Evolutionary conservation across 2,797 vertebrate species (phyloP).

Genomic region (Oreortyx pictus): DNA sequence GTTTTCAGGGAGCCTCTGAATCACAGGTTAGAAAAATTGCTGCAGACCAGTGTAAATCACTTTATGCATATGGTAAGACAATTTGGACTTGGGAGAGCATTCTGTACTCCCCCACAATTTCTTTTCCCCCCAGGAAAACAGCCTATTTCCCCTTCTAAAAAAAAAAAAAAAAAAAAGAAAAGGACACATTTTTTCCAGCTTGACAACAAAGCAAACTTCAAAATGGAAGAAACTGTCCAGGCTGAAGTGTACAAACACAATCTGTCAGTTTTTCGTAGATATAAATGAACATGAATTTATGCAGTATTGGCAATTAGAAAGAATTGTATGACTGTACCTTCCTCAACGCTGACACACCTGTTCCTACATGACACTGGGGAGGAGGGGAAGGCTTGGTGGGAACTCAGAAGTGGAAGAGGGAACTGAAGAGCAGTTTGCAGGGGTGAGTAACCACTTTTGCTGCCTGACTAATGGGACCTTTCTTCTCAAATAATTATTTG

Average conservation of each 20-base stretch:
- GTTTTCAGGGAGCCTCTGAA: background rate
- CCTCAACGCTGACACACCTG: background rate
- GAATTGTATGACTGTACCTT: background rate
- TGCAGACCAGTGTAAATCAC: background rate
- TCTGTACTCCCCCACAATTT: background rate
- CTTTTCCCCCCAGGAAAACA: background rate
- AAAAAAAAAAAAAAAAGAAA: background rate
- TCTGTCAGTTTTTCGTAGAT: constrained; percentile 10
- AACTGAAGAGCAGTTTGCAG: background rate
- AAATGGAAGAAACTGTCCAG: background rate
- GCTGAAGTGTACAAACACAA: background rate
- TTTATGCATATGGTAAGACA: background rate
- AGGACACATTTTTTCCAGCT: background rate
- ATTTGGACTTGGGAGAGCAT: background rate
- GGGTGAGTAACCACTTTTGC: background rate
- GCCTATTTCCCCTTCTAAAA: background rate
- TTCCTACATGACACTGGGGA: background rate
- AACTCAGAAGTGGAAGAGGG: background rate
- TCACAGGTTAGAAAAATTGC: background rate
- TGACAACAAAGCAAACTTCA: background rate
- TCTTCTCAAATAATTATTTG: background rate
- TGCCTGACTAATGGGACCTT: background rate
- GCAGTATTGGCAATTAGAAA: constrained; percentile 37
- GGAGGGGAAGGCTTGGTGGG: background rate
- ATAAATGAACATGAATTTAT: constrained; percentile 29